Percentiles rank a stretch among this genome's conserved stretches.
These are phyloP conservation scores for Alexandromys oeconomus DNA, from an alignment of 2,797 vertebrate species.

Conservation along the genomic window DNA sequence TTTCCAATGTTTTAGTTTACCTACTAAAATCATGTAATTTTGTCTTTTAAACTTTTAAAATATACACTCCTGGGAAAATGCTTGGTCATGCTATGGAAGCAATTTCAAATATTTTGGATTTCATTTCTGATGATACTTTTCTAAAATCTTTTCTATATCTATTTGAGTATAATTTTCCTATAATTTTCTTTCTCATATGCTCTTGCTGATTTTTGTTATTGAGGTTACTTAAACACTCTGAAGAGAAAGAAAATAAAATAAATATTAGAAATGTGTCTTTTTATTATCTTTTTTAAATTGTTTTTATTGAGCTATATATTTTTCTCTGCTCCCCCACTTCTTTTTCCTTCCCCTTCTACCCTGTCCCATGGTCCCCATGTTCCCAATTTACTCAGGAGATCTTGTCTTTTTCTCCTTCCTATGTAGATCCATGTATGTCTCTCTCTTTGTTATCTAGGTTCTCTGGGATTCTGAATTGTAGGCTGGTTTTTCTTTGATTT, in stretches of 20 bases:
- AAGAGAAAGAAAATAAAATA: background rate
- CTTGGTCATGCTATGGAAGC: background rate
- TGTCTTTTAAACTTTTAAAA: background rate
- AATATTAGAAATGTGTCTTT: background rate
- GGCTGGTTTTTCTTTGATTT: too few relatives aligned
- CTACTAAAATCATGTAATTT: constrained; percentile 13
- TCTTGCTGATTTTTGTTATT: background rate
- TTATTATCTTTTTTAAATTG: too few relatives aligned
- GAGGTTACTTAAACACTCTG: background rate
- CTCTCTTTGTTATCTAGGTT: too few relatives aligned
- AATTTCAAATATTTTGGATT: background rate
- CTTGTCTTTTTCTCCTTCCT: too few relatives aligned
- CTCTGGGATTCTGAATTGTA: too few relatives aligned
- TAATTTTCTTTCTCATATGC: constrained; percentile 20
- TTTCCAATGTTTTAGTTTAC: background rate
- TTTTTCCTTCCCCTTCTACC: too few relatives aligned
- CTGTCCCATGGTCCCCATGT: too few relatives aligned
- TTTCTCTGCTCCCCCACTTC: too few relatives aligned
- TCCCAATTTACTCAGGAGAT: too few relatives aligned
- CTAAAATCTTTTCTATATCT: background rate
- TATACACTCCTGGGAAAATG: background rate
- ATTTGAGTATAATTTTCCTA: background rate
- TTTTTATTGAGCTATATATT: too few relatives aligned
- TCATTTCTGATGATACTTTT: background rate
- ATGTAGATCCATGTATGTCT: too few relatives aligned